Evolutionary conservation across 2,113 vertebrate species (phyloP).

Genomic region (Percina caprodes): DNA sequence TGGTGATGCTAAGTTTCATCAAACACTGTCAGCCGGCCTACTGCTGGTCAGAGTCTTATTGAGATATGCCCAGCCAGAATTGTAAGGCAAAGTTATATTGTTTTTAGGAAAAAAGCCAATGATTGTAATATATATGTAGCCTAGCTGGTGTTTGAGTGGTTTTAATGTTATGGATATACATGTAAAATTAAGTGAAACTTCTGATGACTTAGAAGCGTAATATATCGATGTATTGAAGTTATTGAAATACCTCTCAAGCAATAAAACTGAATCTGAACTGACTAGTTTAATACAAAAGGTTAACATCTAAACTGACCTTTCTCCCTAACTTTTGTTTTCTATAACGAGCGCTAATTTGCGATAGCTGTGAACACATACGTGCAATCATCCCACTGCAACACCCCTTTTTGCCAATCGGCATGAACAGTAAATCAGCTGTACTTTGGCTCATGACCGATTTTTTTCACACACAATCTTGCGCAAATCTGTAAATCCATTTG

Average conservation of each 20-base stretch:
- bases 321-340: too few relatives aligned
- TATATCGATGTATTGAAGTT: neutral
- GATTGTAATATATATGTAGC: neutral
- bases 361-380: too few relatives aligned
- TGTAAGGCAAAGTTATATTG: neutral
- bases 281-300: neutral
- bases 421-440: too few relatives aligned
- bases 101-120: neutral
- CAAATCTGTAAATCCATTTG: too few relatives aligned
- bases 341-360: too few relatives aligned
- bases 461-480: too few relatives aligned
- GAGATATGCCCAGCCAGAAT: neutral
- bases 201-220: neutral
- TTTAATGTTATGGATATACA: neutral
- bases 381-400: too few relatives aligned
- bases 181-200: neutral
- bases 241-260: neutral
- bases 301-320: too few relatives aligned
- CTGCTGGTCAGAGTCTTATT: neutral
- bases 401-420: too few relatives aligned
- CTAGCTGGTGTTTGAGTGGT: neutral
- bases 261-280: neutral
- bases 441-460: too few relatives aligned
- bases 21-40: neutral
- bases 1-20: neutral